Percentiles rank a stretch among this genome's conserved stretches.
phyloP scores from a whole-genome alignment of 1,140 invertebrate genomes.

The Choristoneura fumiferana region DNA sequence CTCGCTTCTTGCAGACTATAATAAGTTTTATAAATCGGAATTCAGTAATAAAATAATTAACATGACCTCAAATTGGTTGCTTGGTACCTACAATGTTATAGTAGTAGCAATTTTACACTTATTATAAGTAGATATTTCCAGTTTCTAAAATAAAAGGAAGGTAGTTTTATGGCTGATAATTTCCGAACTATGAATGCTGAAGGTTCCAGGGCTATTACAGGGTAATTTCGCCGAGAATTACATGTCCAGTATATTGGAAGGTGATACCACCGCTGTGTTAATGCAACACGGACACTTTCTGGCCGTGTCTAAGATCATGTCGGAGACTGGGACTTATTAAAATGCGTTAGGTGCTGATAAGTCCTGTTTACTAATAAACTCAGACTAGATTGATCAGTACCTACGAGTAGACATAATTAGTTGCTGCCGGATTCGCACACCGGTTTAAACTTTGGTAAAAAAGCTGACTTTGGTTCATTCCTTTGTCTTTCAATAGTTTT shows the following conservation, averaged over 20 bases:
- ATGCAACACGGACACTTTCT: constrained; percentile 59
- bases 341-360: not conserved
- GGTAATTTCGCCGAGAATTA: constrained; percentile 62
- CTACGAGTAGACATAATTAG: too few species aligned
- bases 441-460: too few species aligned
- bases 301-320: constrained; percentile 45
- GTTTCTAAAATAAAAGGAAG: constrained; percentile 57
- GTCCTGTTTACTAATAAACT: too few species aligned
- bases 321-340: constrained; percentile 37
- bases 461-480: too few species aligned
- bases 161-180: constrained; percentile 69
- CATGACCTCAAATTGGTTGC: constrained; percentile 34
- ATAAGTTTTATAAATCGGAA: constrained; percentile 17
- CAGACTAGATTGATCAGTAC: too few species aligned
- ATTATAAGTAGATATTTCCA: constrained; percentile 41
- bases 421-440: too few species aligned
- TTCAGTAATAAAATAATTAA: constrained; percentile 40
- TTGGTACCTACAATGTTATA: constrained; percentile 31
- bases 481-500: too few species aligned
- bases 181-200: constrained; percentile 66
- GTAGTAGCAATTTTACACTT: constrained; percentile 41
- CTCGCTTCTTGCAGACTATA: constrained; percentile 3
- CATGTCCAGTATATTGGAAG: constrained; percentile 50
- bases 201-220: constrained; percentile 61
- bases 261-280: constrained; percentile 53